Evolutionary conservation across 2,797 vertebrate species (phyloP), one percentile per base, ranked within the genome.

Genomic region (Rhabdomys pumilio): DNA sequence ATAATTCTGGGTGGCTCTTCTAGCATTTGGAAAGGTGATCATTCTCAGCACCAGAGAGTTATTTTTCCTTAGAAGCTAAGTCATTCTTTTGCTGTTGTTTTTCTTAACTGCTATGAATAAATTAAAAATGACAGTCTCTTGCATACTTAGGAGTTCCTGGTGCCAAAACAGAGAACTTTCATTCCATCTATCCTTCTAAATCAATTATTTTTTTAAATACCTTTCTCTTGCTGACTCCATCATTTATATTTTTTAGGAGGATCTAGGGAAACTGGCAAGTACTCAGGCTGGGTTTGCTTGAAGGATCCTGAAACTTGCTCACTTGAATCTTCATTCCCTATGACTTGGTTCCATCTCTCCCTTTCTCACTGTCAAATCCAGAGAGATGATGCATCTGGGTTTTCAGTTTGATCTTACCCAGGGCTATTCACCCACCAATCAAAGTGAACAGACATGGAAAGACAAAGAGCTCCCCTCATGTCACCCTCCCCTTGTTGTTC

Each of bases 241-340:
- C 10, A 8, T 38, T 96, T 44, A n/a, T 65, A 31, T 44, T 96
- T 96, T 94, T 73, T 55, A 72, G 44, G 59, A 26, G 10, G 6
- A 41, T 59, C 13, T 89, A 67, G 80, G 9, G 50, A 47, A 50
- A 53, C 9, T 59, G 63, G 65, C 10, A 73, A 92, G 34, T 59
- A 63, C 2, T 22, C n/a, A 67, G 44, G 2, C 12, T 87, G 41
- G 14, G 13, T 93, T 94, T 96, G 24, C 41, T 41, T 19, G 26
- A 50, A 38, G 12, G 80, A 55, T 88, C 10, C 9, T 76, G 34
- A 86, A 72, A 55, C 13, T 31, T 73, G 22, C n/a, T 96, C 47
- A 69, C 41, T 50, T 80, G 67, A 95, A 65, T 24, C 9, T 20
- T 22, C 0, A n/a, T 69, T 8, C 12, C 22, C 15, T 20, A 41